phyloP scores from a whole-genome alignment of 1,140 invertebrate species.

The Papilio glaucus region DNA sequence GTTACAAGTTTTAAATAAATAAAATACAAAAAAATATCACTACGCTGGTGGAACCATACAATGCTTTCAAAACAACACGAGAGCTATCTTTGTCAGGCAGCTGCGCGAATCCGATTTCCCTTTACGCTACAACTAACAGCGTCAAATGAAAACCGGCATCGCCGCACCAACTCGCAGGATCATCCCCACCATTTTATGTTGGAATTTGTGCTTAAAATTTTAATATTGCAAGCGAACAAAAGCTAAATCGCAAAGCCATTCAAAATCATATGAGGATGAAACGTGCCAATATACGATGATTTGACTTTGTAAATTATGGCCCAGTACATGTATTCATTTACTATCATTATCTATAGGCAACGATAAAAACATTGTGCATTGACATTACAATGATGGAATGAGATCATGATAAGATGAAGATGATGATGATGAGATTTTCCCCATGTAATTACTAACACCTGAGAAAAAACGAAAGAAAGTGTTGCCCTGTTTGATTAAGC shows the following conservation, averaged over 20 bases:
- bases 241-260: neutral
- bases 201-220: conserved; percentile 8
- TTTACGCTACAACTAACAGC: conserved; percentile 30
- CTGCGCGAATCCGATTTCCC: conserved; percentile 38
- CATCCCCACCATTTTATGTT: neutral
- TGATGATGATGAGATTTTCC: too few relatives aligned
- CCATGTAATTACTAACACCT: too few relatives aligned
- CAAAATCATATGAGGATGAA: neutral
- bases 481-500: too few relatives aligned
- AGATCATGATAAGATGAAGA: too few relatives aligned
- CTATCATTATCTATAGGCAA: too few relatives aligned
- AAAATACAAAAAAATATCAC: neutral
- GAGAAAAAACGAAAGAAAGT: too few relatives aligned
- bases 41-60: neutral
- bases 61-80: conserved; percentile 22
- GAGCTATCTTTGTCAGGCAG: conserved; percentile 37
- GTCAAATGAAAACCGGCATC: conserved; percentile 13
- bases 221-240: neutral
- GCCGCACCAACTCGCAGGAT: neutral
- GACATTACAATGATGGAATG: too few relatives aligned
- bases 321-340: too few relatives aligned
- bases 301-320: neutral
- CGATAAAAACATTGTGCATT: too few relatives aligned
- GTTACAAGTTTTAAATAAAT: neutral
- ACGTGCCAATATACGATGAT: neutral